phyloP scores from a whole-genome alignment of 1,140 invertebrate genomes.

The Arion vulgaris region DNA sequence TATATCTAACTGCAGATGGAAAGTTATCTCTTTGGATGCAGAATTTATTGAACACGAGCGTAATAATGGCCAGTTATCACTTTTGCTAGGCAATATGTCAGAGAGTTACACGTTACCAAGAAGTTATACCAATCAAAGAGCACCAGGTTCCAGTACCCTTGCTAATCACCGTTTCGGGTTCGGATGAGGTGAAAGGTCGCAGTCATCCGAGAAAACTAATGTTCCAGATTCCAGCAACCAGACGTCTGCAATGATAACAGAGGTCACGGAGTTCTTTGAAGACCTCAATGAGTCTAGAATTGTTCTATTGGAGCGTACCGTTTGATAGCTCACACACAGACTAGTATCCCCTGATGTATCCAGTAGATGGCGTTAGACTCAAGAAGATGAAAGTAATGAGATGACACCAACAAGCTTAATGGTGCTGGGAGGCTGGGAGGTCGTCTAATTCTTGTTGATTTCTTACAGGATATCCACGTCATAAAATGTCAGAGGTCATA shows the following conservation, averaged over 20 bases:
- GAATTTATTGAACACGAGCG: neutral
- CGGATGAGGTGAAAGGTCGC: neutral
- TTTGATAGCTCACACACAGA: neutral
- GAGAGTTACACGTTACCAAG: neutral
- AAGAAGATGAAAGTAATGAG: neutral
- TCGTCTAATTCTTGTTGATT: too few species aligned
- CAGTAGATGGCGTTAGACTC: neutral
- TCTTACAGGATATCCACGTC: too few species aligned
- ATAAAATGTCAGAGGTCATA: neutral
- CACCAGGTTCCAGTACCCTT: neutral
- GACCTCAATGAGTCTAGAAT: neutral
- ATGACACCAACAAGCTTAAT: neutral
- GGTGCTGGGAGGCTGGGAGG: neutral
- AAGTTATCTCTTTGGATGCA: neutral
- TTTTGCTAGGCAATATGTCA: neutral
- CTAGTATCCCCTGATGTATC: neutral
- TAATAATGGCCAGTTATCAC: neutral
- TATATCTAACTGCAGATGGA: too few species aligned
- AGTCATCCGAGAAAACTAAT: neutral
- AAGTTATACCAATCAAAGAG: neutral
- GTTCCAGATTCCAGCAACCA: neutral
- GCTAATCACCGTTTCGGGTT: neutral
- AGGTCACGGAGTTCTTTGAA: neutral
- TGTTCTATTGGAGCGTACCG: neutral
- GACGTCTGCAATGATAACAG: neutral